A percentile compares a stretch with the other conserved stretches of the same genome.
phyloP scores from a whole-genome alignment of 2,888 invertebrate genomes.

The Nomada hirtipes region DNA sequence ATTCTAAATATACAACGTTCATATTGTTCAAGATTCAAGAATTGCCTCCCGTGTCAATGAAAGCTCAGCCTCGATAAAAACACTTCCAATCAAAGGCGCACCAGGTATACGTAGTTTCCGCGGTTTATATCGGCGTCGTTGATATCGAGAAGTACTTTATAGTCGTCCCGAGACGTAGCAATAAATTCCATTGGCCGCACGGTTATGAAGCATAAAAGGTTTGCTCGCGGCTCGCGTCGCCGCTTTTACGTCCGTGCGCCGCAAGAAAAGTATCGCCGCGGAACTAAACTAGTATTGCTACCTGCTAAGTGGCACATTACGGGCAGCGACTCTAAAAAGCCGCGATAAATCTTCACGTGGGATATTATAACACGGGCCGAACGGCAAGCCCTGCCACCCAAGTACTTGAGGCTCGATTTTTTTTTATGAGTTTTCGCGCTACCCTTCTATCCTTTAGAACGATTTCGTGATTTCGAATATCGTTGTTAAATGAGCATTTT shows the following conservation, averaged over 20 bases:
- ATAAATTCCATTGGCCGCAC: slow-evolving; percentile 59
- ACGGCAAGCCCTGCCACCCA: not conserved
- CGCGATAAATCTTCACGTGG: slow-evolving; percentile 40
- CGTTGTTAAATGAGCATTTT: too few species aligned
- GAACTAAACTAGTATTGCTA: slow-evolving; percentile 50
- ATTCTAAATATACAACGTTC: not conserved
- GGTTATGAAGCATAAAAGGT: slow-evolving; percentile 66
- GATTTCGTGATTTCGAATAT: too few species aligned
- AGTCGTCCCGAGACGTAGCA: slow-evolving; percentile 27
- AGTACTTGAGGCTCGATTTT: slow-evolving; percentile 13
- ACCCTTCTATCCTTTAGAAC: not conserved
- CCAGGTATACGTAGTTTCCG: slow-evolving; percentile 11
- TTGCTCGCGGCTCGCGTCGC: slow-evolving; percentile 41
- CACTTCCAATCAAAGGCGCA: not conserved
- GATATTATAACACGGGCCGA: slow-evolving; percentile 30
- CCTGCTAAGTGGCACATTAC: slow-evolving; percentile 55
- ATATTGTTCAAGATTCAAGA: not conserved
- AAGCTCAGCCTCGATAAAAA: not conserved
- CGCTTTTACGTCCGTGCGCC: slow-evolving; percentile 56
- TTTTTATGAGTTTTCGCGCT: not conserved
- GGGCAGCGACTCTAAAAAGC: slow-evolving; percentile 33
- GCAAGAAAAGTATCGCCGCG: slow-evolving; percentile 57
- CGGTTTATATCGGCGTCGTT: slow-evolving; percentile 38
- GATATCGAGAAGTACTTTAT: slow-evolving; percentile 48
- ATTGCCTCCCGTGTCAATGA: too few species aligned